phyloP scores from a whole-genome alignment of 1,140 invertebrate species.

The Drosophila rufa region DNA sequence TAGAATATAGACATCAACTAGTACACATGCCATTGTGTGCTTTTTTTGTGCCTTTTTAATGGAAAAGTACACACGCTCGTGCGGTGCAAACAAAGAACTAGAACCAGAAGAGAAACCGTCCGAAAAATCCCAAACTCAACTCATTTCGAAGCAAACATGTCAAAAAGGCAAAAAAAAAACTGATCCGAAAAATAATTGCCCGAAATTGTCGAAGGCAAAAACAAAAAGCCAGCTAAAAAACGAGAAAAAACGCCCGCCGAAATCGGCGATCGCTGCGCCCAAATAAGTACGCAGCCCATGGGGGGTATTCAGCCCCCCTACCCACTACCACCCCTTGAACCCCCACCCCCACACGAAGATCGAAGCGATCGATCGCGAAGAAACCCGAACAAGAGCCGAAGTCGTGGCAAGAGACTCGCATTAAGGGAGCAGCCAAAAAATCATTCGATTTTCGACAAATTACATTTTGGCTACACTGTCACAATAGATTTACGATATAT shows the following conservation, averaged over 20 bases:
- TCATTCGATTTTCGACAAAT: slow-evolving; percentile 42
- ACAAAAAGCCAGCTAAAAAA: slow-evolving; percentile 27
- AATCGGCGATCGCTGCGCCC: slow-evolving; percentile 40
- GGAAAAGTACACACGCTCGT: slow-evolving; percentile 35
- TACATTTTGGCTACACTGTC: slow-evolving; percentile 34
- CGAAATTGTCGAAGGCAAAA: slow-evolving; percentile 48
- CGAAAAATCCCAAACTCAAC: slow-evolving; percentile 37
- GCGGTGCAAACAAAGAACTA: slow-evolving; percentile 42
- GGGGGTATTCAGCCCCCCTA: slow-evolving; percentile 27
- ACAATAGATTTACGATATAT: no score
- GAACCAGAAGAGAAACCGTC: slow-evolving; percentile 36
- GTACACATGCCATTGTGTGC: slow-evolving; percentile 22
- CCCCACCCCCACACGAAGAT: slow-evolving; percentile 3
- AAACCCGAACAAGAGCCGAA: slow-evolving; percentile 10
- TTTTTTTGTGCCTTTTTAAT: slow-evolving; percentile 22
- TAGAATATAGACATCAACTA: neutral
- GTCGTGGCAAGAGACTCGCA: neutral
- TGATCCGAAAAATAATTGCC: slow-evolving; percentile 58
- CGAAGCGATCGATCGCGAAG: slow-evolving; percentile 16
- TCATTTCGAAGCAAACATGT: slow-evolving; percentile 42
- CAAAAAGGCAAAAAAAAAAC: slow-evolving; percentile 38
- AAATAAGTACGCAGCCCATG: slow-evolving; percentile 59
- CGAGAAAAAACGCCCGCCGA: slow-evolving; percentile 20
- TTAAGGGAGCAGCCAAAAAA: slow-evolving; percentile 16
- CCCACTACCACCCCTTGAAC: neutral